Evolutionary conservation across 2,888 invertebrate genomes (phyloP), one percentile per base, ranked within the genome.

Genomic region (Balanococcus diminutus): DNA sequence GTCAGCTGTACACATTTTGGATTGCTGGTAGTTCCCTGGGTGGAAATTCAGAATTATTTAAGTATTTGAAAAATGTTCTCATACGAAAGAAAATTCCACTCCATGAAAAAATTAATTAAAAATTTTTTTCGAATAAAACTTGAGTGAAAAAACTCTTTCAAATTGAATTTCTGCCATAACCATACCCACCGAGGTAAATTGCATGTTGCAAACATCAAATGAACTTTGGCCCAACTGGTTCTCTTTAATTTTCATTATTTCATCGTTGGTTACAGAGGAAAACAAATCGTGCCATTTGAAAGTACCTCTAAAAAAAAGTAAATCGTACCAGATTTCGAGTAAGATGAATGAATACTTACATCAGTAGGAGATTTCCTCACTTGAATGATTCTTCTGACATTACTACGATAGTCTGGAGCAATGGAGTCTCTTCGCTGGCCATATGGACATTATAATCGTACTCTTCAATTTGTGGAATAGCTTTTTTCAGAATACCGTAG

Each of bases 161-260:
- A n/a, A n/a, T n/a, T n/a, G n/a, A n/a, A n/a, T n/a, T n/a, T n/a
- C n/a, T 36, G 8, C 3, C 3, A 36, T 36, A 5, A 19, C 3
- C 2, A 6, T 28, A 67, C 75, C 9, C 89, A 92, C 92, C 1
- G 96, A 96, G 0, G 96, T 96, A 89, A 96, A 96, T 89, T 96
- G 93, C 88, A 97, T 94, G 89, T 95, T 95, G 88, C 93, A 93
- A 0, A 93, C 92, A 75, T 92, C 92, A 89, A 94, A 94, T 51
- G 95, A 93, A 82, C 92, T 91, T 14, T 96, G 28, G 31, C 84
- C 56, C 1, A 22, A 39, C 8, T 51, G 81, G 0, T 85, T 14
- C 36, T 86, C 81, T 28, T 84, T 83, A 11, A 86, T 19, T 8
- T 84, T 32, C 9, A 51, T 51, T 11, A 22, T 81, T 6, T 86